Conservation (phyloP, 35 echinoderm and acorn worm species). For the Chiridota heheva region DNA sequence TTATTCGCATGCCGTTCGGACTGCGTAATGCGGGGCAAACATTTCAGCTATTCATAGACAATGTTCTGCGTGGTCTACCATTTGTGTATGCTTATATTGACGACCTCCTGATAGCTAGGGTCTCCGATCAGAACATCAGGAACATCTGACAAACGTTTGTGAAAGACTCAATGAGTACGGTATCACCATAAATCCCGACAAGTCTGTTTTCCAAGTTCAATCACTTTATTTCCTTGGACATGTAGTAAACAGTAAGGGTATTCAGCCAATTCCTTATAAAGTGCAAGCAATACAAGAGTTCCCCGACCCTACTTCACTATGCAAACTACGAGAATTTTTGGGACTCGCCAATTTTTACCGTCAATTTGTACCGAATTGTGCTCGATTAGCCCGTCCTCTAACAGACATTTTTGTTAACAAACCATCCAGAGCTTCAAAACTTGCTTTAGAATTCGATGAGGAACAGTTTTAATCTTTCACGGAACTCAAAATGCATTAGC, state of each 20-base stretch:
- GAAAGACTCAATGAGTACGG: constrained; percentile 20
- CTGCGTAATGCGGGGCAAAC: constrained; percentile 43
- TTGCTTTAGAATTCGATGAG: too few relatives aligned
- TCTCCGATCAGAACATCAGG: not conserved
- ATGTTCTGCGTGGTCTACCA: constrained; percentile 24
- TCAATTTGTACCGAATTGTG: constrained; percentile 29
- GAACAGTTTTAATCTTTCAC: too few relatives aligned
- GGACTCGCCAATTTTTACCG: constrained; percentile 11
- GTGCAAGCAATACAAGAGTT: constrained; percentile 25
- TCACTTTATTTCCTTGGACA: constrained; percentile 27
- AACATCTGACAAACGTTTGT: constrained; percentile 24
- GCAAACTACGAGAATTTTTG: constrained; percentile 26
- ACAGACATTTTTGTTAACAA: constrained; percentile 2
- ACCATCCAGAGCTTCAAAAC: constrained; percentile 1
- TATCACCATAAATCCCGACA: constrained; percentile 29
- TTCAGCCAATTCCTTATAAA: constrained; percentile 30
- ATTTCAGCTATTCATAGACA: constrained; percentile 37
- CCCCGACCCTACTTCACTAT: constrained; percentile 1
- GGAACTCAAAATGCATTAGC: constrained; percentile 15
- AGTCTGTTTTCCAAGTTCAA: constrained; percentile 26
- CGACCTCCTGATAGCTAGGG: not conserved
- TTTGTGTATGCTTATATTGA: constrained; percentile 38
- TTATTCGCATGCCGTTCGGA: constrained; percentile 41
- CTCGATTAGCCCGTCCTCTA: not conserved
- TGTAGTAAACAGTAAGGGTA: constrained; percentile 13